These are phyloP conservation scores for Uloborus diversus DNA, from an alignment of 1,140 invertebrate species.

Conservation along the genomic window DNA sequence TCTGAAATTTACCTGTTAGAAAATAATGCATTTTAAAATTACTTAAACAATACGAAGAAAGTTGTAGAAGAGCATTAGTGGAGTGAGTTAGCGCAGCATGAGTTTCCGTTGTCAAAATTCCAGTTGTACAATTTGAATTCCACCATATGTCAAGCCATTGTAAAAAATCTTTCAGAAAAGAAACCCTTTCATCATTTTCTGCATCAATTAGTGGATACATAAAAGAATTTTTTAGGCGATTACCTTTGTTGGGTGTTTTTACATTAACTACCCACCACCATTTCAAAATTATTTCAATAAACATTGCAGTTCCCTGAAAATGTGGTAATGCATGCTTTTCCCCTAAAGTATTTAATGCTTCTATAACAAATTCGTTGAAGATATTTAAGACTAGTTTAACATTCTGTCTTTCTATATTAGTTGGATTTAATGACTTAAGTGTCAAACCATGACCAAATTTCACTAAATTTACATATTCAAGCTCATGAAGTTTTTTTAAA, in stretches of 20 bases:
- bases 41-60: slow-evolving; percentile 27
- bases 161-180: neutral
- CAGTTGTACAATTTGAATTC: neutral
- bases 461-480: slow-evolving; percentile 12
- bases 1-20: no score
- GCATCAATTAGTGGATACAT: neutral
- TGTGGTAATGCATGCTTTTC: neutral
- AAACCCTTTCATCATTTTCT: neutral
- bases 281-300: slow-evolving; percentile 35
- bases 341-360: slow-evolving; percentile 22
- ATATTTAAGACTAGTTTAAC: slow-evolving; percentile 51
- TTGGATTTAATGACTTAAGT: slow-evolving; percentile 24
- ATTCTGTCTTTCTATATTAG: slow-evolving; percentile 56
- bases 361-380: slow-evolving; percentile 41
- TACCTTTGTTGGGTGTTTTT: no score
- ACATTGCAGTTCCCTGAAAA: slow-evolving; percentile 26
- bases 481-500: neutral
- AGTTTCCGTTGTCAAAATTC: neutral
- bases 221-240: neutral
- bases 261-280: slow-evolving; percentile 56
- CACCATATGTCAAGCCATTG: neutral
- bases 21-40: no score
- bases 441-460: slow-evolving; percentile 46
- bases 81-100: neutral
- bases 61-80: slow-evolving; percentile 34